These are phyloP conservation scores for Hyla sarda DNA, from an alignment of 2,113 vertebrate genomes.

Conservation along the genomic window DNA sequence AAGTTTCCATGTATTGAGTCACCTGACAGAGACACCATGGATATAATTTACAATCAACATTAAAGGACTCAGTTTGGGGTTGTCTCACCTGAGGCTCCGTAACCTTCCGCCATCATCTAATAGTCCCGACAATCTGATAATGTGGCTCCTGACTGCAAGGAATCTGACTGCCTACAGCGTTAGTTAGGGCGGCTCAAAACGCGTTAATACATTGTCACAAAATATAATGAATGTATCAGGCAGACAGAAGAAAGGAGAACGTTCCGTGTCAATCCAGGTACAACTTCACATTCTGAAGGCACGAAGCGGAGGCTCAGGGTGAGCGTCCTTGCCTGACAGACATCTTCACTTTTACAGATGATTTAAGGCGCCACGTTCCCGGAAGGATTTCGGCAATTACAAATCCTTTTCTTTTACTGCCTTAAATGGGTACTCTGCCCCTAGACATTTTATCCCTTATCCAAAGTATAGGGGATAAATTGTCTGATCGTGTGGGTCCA, in stretches of 20 bases:
- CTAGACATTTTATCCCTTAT: no score
- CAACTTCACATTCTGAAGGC: conserved; percentile 1
- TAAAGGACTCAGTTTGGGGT: neutral
- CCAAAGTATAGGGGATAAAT: no score
- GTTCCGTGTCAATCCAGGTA: conserved; percentile 6
- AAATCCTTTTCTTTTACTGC: conserved; percentile 29
- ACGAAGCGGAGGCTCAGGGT: neutral
- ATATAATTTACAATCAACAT: no score
- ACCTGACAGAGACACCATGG: no score
- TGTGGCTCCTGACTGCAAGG: no score
- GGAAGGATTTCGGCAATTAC: conserved; percentile 39
- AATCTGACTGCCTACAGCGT: neutral
- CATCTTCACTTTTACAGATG: conserved; percentile 31
- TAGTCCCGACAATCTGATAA: neutral
- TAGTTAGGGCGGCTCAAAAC: neutral
- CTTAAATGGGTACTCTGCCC: no score
- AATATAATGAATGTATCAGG: conserved; percentile 14
- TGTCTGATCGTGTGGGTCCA: no score
- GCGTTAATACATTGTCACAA: neutral
- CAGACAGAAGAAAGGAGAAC: neutral
- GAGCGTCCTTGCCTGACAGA: conserved; percentile 16
- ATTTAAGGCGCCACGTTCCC: conserved; percentile 27
- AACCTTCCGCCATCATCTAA: neutral
- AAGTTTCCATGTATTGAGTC: no score
- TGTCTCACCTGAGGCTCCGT: neutral